Base-by-base conservation (phyloP, 1,140 invertebrate species). In the Penaeus indicus region DNA sequence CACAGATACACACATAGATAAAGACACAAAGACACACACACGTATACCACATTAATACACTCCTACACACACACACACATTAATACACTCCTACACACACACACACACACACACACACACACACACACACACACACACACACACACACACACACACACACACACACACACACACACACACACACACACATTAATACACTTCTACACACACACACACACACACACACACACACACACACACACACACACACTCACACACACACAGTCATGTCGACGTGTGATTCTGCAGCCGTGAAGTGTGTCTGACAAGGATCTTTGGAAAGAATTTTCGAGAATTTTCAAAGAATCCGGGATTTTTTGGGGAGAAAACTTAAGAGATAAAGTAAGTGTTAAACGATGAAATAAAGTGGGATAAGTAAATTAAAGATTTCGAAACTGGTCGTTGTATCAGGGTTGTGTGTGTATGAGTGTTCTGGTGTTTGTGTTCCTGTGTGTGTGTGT, bases 81-180 rank as follows among this genome's bases (percentile, higher is more conserved):
- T 1, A 3, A 67, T 25, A 67, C 64, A 67, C 64, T 3, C 38
- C 38, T 38, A 38, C 1, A 38, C 38, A 38, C 38, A 38, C 38
- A 38, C 38, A 38, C 38, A 38, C 64, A 67, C 64, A 67, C 64
- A 67, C 64, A 67, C 64, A 67, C 64, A 67, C 64, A 67, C 64
- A 67, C 64, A 67, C 64, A 67, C 64, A 67, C 64, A 67, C 64
- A 67, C 64, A 67, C 64, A 67, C 64, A 67, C 64, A 67, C 64
- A 67, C 64, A 67, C 64, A 67, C 64, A 67, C 64, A 25, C 64
- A 25, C 64, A 67, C 64, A 67, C 64, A 67, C 64, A 67, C 63
- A 67, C 25, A 67, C 64, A 67, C 64, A 67, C 25, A 67, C 21
- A 67, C 64, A 25, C 25, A 67, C 64, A 67, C 64, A 25, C 21